Evolutionary conservation across 2,797 vertebrate genomes (phyloP).

Genomic region (Pangasius mekongensis): DNA sequence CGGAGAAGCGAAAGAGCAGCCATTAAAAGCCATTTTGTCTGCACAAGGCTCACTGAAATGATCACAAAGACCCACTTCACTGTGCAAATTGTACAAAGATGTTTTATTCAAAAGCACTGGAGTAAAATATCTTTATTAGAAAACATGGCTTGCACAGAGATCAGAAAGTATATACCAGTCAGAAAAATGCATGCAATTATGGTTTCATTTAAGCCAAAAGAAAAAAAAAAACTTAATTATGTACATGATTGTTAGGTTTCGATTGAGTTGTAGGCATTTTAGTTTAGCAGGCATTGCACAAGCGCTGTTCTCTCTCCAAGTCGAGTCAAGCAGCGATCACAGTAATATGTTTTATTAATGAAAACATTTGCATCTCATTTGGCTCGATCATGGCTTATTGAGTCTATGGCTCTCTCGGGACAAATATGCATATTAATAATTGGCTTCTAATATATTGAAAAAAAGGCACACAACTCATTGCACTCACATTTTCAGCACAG

Average conservation of each 20-base stretch:
- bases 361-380: slow-evolving; percentile 77
- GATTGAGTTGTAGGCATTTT: slow-evolving; percentile 26
- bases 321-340: slow-evolving; percentile 58
- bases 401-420: slow-evolving; percentile 77
- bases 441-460: slow-evolving; percentile 71
- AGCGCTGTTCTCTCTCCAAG: slow-evolving; percentile 53
- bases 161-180: slow-evolving; percentile 7
- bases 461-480: slow-evolving; percentile 74
- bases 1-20: neutral
- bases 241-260: slow-evolving; percentile 28
- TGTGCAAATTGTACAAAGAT: slow-evolving; percentile 52
- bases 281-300: slow-evolving; percentile 34
- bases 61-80: slow-evolving; percentile 50
- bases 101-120: slow-evolving; percentile 56
- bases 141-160: slow-evolving; percentile 46
- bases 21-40: slow-evolving; percentile 38
- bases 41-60: slow-evolving; percentile 18
- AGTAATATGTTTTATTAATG: slow-evolving; percentile 72
- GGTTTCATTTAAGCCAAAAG: neutral
- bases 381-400: slow-evolving; percentile 72
- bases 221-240: slow-evolving; percentile 3
- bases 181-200: slow-evolving; percentile 15
- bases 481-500: slow-evolving; percentile 65
- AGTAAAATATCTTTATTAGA: slow-evolving; percentile 52
- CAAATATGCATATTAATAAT: slow-evolving; percentile 71